These are phyloP conservation scores for Drosophila orena DNA, from an alignment of 1,140 invertebrate species.

Conservation along the genomic window DNA sequence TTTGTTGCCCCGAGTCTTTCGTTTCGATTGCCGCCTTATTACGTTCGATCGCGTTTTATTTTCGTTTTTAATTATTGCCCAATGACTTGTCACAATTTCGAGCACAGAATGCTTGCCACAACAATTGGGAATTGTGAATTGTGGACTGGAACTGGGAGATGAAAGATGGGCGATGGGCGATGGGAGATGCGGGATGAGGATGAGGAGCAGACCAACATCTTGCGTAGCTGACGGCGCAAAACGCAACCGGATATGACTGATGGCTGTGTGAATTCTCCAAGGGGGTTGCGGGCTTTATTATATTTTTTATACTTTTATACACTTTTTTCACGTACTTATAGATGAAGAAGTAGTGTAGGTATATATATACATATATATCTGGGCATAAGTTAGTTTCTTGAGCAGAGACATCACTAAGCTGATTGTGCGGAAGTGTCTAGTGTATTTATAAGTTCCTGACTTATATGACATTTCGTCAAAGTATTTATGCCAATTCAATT, in stretches of 20 bases:
- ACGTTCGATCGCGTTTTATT: slow-evolving; percentile 79
- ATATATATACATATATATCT: background rate
- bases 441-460: too few relatives aligned
- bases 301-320: slow-evolving; percentile 1
- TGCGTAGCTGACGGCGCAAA: slow-evolving; percentile 24
- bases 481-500: background rate
- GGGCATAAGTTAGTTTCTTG: too few relatives aligned
- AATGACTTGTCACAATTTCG: slow-evolving; percentile 80
- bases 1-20: slow-evolving; percentile 63
- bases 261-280: slow-evolving; percentile 16
- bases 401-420: too few relatives aligned
- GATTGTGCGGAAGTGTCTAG: background rate
- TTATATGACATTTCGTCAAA: too few relatives aligned
- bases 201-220: slow-evolving; percentile 34
- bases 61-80: slow-evolving; percentile 80
- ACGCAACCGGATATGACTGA: slow-evolving; percentile 57
- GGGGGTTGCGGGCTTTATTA: slow-evolving; percentile 4
- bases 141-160: background rate
- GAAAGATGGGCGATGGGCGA: background rate
- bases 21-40: slow-evolving; percentile 64
- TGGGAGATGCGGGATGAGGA: slow-evolving; percentile 1
- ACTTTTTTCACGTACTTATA: background rate
- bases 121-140: slow-evolving; percentile 14
- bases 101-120: slow-evolving; percentile 41
- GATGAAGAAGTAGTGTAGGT: background rate